These are phyloP conservation scores for Liparis tanakae DNA, from an alignment of 2,797 vertebrate species.

Conservation along the genomic window DNA sequence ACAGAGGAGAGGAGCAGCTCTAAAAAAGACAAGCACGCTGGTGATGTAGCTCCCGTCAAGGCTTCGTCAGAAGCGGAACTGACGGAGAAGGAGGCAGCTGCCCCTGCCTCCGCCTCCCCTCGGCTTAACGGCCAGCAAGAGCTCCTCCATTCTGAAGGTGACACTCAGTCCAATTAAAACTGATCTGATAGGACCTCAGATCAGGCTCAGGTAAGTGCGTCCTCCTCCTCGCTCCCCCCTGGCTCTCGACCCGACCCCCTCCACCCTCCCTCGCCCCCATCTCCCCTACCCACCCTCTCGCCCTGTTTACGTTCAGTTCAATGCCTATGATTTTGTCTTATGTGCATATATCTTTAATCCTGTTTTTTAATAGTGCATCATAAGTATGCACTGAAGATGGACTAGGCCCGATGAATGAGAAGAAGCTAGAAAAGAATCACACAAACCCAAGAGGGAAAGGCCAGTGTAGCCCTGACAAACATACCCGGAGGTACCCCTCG, in stretches of 20 bases:
- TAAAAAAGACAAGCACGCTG: constrained; percentile 85
- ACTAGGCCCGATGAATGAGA: constrained; percentile 96
- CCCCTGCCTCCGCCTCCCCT: constrained; percentile 88
- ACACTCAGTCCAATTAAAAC: constrained; percentile 99
- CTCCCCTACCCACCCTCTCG: constrained; percentile 46
- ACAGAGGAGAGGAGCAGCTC: constrained; percentile 96
- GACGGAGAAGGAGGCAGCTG: constrained; percentile 89
- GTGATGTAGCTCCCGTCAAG: constrained; percentile 69
- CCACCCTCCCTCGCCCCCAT: constrained; percentile 41
- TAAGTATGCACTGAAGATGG: constrained; percentile 99
- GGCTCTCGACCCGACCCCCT: constrained; percentile 70
- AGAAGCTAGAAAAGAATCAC: constrained; percentile 88
- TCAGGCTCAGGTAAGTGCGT: constrained; percentile 94
- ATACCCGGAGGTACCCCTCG: constrained; percentile 95
- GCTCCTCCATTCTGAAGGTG: constrained; percentile 99
- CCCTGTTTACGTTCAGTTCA: constrained; percentile 81
- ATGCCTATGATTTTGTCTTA: constrained; percentile 82
- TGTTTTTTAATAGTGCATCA: constrained; percentile 98
- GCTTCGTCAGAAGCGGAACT: constrained; percentile 87
- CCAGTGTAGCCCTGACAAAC: constrained; percentile 99
- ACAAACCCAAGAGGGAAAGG: constrained; percentile 96
- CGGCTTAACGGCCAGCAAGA: constrained; percentile 98
- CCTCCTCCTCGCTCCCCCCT: constrained; percentile 86
- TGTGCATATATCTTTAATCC: constrained; percentile 84
- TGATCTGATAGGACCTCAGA: constrained; percentile 99